phyloP scores from a whole-genome alignment of 2,888 invertebrate species.

The Chrysolina oricalcia region DNA sequence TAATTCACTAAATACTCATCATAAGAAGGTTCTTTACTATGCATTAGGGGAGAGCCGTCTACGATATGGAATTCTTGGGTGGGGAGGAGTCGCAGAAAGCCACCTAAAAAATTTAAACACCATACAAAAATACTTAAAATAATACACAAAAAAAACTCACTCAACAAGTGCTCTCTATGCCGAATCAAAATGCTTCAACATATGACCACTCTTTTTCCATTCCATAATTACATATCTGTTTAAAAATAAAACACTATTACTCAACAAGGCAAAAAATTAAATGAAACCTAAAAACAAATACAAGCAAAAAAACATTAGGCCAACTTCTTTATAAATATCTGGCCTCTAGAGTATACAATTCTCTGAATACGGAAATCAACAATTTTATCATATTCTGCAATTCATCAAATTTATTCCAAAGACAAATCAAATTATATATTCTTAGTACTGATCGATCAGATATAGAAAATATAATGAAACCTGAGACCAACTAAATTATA shows the following conservation, averaged over 20 bases:
- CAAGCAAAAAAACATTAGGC: not conserved
- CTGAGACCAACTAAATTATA: not conserved
- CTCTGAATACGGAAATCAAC: not conserved
- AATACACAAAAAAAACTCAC: too few species aligned
- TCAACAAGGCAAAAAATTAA: not conserved
- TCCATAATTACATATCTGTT: too few species aligned
- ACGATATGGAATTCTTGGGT: too few species aligned
- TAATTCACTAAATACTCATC: too few species aligned
- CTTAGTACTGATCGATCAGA: not conserved
- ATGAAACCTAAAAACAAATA: not conserved
- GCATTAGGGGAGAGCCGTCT: too few species aligned
- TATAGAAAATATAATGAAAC: not conserved
- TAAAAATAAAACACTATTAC: not conserved
- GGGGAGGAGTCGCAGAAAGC: too few species aligned
- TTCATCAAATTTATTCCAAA: not conserved
- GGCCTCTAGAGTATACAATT: not conserved
- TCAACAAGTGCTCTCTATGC: too few species aligned
- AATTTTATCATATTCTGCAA: not conserved
- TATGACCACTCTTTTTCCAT: too few species aligned
- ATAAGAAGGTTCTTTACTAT: too few species aligned
- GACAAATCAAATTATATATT: not conserved
- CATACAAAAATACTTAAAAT: too few species aligned
- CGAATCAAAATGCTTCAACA: too few species aligned
- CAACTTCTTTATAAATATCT: not conserved
- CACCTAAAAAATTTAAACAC: too few species aligned